Conservation (phyloP, 2,797 vertebrate species). For the Acanthiza pusilla region DNA sequence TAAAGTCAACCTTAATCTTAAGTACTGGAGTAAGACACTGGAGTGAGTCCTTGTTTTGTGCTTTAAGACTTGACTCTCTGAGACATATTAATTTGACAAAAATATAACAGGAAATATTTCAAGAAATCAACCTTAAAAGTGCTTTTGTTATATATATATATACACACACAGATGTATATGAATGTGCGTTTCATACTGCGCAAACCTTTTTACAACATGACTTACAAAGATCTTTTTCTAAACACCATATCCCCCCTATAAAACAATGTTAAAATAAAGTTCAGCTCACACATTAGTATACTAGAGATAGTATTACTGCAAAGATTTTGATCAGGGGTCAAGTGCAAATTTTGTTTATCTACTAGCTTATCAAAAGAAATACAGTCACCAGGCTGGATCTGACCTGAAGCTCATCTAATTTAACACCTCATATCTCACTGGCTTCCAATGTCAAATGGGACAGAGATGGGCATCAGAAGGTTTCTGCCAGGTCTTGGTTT, state of each 20-base stretch:
- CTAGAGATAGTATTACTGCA: neutral
- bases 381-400: neutral
- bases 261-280: neutral
- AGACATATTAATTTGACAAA: neutral
- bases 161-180: accelerated
- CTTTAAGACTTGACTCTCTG: neutral
- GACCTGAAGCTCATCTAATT: neutral
- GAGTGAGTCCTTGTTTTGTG: neutral
- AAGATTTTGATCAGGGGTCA: neutral
- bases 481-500: neutral
- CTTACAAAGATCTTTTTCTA: neutral
- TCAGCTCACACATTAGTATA: neutral
- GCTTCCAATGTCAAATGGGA: neutral
- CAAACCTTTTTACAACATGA: neutral
- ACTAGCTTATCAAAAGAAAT: neutral
- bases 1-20: neutral
- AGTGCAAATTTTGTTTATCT: neutral
- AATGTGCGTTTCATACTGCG: neutral
- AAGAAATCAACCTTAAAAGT: neutral
- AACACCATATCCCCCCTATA: neutral
- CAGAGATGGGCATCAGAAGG: neutral
- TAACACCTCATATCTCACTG: neutral
- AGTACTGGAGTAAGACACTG: neutral
- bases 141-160: neutral
- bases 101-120: neutral